A percentile compares a stretch with the other conserved stretches of the same genome.
Evolutionary conservation across 1,140 invertebrate genomes (phyloP).

Genomic region (Psix sp.): DNA sequence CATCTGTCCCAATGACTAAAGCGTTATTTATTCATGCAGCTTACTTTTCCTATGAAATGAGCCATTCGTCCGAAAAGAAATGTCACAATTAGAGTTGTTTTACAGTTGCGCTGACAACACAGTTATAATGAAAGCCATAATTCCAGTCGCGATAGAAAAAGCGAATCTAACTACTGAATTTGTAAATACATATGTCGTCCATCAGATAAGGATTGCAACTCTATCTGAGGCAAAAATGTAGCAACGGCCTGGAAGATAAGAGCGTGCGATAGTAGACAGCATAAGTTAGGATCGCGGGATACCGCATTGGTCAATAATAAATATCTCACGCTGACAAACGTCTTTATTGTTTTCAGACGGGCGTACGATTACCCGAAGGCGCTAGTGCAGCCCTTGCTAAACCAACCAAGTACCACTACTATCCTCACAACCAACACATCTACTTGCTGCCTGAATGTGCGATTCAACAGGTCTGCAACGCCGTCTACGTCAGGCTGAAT

Average conservation of each 20-base stretch:
- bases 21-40: too few species aligned
- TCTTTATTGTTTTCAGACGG: slow-evolving; percentile 79
- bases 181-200: slow-evolving; percentile 7
- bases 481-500: slow-evolving; percentile 93
- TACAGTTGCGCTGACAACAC: too few species aligned
- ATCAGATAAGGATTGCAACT: slow-evolving; percentile 42
- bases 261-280: slow-evolving; percentile 6
- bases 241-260: slow-evolving; percentile 25
- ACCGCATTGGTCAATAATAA: slow-evolving; percentile 33
- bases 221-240: slow-evolving; percentile 25
- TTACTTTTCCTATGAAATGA: too few species aligned
- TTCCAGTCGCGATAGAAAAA: too few species aligned
- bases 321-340: slow-evolving; percentile 41
- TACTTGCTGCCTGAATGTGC: slow-evolving; percentile 94
- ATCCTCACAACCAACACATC: slow-evolving; percentile 95
- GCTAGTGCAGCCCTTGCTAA: slow-evolving; percentile 83
- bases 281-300: neutral
- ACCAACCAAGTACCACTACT: slow-evolving; percentile 94
- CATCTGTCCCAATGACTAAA: too few species aligned
- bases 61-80: too few species aligned
- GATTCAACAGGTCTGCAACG: slow-evolving; percentile 94
- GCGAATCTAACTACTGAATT: too few species aligned
- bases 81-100: slow-evolving; percentile 21
- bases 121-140: too few species aligned
- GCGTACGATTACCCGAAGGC: slow-evolving; percentile 83